Conservation (phyloP, 2,113 vertebrate genomes). For the Brevimyrus niger region DNA sequence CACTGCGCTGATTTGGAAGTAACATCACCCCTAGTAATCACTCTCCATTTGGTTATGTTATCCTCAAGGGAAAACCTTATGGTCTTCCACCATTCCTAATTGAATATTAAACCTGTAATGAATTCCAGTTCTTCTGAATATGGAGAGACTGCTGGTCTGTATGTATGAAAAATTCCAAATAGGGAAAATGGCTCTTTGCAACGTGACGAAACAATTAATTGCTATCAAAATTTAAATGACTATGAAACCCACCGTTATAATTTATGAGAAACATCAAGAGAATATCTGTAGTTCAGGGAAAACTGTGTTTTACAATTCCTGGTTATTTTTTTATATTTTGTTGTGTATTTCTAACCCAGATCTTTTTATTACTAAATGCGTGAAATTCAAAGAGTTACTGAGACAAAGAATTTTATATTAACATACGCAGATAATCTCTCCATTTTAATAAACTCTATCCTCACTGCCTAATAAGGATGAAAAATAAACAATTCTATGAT, state of each 20-base stretch:
- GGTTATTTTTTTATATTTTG: constrained; percentile 10
- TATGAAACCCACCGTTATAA: constrained; percentile 35
- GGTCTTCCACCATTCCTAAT: constrained; percentile 48
- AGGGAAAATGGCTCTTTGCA: constrained; percentile 45
- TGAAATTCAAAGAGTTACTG: not conserved
- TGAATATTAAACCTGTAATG: constrained; percentile 56
- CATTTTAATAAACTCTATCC: not conserved
- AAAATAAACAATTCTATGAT: constrained; percentile 18
- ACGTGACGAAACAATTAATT: constrained; percentile 63
- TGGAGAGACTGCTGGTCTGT: constrained; percentile 37
- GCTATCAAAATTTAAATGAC: constrained; percentile 37
- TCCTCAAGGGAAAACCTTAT: constrained; percentile 29
- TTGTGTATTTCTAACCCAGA: not conserved
- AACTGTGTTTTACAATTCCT: constrained; percentile 32
- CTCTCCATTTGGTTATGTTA: constrained; percentile 24
- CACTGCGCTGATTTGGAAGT: not conserved
- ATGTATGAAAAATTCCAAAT: constrained; percentile 55
- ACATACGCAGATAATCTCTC: not conserved
- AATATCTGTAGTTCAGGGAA: constrained; percentile 49
- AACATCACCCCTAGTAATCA: not conserved
- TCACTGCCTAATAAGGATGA: not conserved
- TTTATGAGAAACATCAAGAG: constrained; percentile 30
- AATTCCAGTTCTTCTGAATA: constrained; percentile 55
- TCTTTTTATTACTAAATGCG: not conserved
- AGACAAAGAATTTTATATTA: not conserved